Conservation (phyloP, 2,888 invertebrate species). For the Acanthosepion esculentum region DNA sequence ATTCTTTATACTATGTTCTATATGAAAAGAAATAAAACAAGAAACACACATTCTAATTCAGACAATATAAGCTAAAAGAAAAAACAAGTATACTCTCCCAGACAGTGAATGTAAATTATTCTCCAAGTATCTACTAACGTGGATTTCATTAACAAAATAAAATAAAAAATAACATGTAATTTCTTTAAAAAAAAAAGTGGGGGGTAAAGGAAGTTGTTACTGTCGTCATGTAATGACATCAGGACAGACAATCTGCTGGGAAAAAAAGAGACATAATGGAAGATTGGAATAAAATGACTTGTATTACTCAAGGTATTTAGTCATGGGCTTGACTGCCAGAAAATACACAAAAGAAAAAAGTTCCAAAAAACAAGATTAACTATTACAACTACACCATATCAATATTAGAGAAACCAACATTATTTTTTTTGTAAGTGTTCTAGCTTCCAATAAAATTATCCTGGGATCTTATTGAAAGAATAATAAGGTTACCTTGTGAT, state of each 20-base stretch:
- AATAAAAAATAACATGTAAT: background rate
- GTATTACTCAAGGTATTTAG: constrained; percentile 33
- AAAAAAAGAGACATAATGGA: background rate
- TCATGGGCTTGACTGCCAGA: background rate
- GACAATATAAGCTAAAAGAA: background rate
- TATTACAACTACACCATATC: background rate
- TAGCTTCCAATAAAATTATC: too few species aligned
- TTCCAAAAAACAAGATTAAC: background rate
- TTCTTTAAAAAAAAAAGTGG: background rate
- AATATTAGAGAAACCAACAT: background rate
- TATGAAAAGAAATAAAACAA: background rate
- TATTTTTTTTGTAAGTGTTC: background rate
- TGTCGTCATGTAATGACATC: background rate
- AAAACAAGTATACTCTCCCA: background rate
- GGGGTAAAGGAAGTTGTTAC: background rate
- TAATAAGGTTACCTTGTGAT: background rate
- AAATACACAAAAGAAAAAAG: background rate
- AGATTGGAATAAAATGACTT: background rate
- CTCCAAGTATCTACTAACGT: background rate
- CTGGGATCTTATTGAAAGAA: too few species aligned
- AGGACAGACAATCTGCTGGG: background rate
- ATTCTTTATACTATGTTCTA: background rate
- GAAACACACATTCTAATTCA: background rate
- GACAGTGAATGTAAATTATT: background rate
- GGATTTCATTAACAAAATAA: background rate